A percentile compares a stretch with the other conserved stretches of the same genome.
Conservation (phyloP, 2,797 vertebrate species). For the Clarias pachynema region DNA sequence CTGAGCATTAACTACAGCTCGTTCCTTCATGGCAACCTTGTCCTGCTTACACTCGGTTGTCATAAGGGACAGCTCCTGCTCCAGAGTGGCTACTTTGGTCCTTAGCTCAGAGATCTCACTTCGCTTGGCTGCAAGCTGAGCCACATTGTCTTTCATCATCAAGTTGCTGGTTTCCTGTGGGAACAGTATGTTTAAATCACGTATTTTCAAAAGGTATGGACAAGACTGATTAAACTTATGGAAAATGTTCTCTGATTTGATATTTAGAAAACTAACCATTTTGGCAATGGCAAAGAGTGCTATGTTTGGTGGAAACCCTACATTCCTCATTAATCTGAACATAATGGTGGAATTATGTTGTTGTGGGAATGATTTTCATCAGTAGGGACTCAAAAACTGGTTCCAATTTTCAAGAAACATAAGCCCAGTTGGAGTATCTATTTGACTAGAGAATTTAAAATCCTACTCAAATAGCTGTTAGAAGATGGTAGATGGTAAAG, state of each 20-base stretch:
- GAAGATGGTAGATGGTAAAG: neutral
- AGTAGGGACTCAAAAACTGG: neutral
- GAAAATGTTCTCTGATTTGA: neutral
- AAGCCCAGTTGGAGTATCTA: too few relatives aligned
- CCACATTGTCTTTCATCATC: constrained; percentile 75
- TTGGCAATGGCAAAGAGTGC: neutral
- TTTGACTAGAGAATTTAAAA: neutral
- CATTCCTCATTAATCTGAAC: neutral
- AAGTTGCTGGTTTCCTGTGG: constrained; percentile 77
- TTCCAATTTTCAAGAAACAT: neutral
- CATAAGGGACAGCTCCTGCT: constrained; percentile 68
- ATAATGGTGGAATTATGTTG: neutral
- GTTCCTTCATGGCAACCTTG: constrained; percentile 58
- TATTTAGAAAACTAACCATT: neutral
- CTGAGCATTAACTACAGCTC: constrained; percentile 62
- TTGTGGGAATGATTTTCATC: neutral
- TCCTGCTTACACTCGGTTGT: constrained; percentile 66
- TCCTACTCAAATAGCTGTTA: neutral
- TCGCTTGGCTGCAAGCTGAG: constrained; percentile 74
- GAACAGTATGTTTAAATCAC: constrained; percentile 6
- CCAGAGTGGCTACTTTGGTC: constrained; percentile 72
- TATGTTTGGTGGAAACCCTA: neutral
- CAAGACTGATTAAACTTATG: neutral
- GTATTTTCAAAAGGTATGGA: neutral
- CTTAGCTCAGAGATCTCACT: constrained; percentile 71